Percentiles rank a stretch among this genome's conserved stretches.
Evolutionary conservation across 2,113 vertebrate genomes (phyloP).

Genomic region (Phylloscopus trochiloides): DNA sequence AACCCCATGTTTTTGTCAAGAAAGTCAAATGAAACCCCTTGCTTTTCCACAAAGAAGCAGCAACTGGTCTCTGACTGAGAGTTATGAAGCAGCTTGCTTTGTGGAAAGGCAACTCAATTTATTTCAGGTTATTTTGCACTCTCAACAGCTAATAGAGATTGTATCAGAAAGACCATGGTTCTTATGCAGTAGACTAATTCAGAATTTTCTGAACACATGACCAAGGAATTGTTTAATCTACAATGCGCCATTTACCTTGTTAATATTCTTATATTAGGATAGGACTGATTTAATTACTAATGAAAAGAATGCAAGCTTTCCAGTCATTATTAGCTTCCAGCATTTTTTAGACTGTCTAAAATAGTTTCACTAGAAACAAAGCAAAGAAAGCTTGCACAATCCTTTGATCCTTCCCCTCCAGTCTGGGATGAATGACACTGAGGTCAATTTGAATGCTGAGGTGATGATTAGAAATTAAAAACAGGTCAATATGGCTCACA

Average conservation of each 20-base stretch:
- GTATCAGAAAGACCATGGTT: neutral
- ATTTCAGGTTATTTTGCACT: neutral
- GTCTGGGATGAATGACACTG: neutral
- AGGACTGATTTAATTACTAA: neutral
- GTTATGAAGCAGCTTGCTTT: neutral
- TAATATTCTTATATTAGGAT: neutral
- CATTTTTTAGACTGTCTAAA: neutral
- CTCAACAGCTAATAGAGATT: neutral
- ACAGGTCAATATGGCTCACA: neutral
- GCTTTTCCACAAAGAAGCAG: conserved; percentile 3
- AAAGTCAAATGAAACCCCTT: conserved; percentile 12
- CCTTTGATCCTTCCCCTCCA: neutral
- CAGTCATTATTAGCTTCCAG: neutral
- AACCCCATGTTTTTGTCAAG: conserved; percentile 37
- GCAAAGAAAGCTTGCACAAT: neutral
- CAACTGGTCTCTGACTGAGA: neutral
- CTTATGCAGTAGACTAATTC: neutral
- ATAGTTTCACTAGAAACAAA: neutral
- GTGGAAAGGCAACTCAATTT: neutral
- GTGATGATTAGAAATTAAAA: neutral
- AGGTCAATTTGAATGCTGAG: neutral
- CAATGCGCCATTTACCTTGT: neutral
- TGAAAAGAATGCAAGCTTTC: neutral
- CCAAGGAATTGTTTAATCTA: neutral
- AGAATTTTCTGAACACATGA: neutral